Evolutionary conservation across 2,888 invertebrate species (phyloP).

Genomic region (Zaprionus obscuricornis): DNA sequence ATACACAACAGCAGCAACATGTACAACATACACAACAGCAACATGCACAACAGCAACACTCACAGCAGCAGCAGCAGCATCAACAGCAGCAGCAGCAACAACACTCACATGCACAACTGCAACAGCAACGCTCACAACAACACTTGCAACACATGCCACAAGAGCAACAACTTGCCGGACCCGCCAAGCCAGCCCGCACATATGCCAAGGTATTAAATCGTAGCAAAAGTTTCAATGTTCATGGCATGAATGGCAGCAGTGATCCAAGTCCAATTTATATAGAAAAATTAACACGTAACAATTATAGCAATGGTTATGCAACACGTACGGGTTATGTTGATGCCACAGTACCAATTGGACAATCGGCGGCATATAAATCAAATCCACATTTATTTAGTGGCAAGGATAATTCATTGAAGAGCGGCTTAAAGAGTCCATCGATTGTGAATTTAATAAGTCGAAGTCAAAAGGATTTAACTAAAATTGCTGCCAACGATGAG

Average conservation of each 20-base stretch:
- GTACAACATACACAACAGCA: background rate
- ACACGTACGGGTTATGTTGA: no score
- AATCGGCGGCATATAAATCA: constrained; percentile 88
- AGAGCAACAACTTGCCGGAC: constrained; percentile 84
- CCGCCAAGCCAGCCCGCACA: constrained; percentile 91
- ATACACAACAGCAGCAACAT: constrained; percentile 39
- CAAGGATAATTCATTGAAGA: constrained; percentile 79
- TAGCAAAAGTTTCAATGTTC: constrained; percentile 94
- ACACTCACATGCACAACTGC: background rate
- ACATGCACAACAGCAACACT: constrained; percentile 10
- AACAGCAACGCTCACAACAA: background rate
- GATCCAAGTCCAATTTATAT: constrained; percentile 84
- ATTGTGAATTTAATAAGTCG: constrained; percentile 93
- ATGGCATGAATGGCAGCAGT: constrained; percentile 85
- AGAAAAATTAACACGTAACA: constrained; percentile 81
- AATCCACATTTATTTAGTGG: constrained; percentile 88
- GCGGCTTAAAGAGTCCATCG: constrained; percentile 90
- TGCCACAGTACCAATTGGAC: no score
- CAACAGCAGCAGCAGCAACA: background rate
- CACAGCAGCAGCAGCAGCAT: constrained; percentile 38
- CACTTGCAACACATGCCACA: background rate
- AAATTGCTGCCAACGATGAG: constrained; percentile 83
- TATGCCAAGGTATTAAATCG: constrained; percentile 89
- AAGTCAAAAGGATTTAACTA: constrained; percentile 91
- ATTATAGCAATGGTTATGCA: constrained; percentile 64